Conservation (phyloP, 2,888 invertebrate species). For the Eremobia ochroleuca region DNA sequence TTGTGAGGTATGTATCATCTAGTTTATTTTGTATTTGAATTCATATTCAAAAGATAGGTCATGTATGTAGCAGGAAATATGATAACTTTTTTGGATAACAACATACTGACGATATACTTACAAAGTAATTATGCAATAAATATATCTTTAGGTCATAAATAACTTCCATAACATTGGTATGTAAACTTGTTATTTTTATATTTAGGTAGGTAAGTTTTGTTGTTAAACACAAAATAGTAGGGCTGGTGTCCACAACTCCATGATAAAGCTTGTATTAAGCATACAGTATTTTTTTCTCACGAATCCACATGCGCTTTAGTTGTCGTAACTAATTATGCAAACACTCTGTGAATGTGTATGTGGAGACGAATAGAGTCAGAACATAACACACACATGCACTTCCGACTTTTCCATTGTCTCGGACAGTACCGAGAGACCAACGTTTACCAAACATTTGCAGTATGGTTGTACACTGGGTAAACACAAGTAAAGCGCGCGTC, state of each 20-base stretch:
- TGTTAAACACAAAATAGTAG: not conserved
- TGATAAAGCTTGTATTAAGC: not conserved
- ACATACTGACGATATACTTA: not conserved
- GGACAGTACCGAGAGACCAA: not conserved
- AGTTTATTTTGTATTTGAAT: no score
- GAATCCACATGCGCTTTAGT: not conserved
- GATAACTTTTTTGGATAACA: not conserved
- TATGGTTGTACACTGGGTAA: not conserved
- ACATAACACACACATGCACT: not conserved
- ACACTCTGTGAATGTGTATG: no score
- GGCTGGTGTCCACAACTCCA: not conserved
- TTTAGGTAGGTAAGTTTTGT: not conserved
- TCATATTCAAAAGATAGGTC: no score
- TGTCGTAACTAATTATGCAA: no score
- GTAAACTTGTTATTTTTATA: not conserved
- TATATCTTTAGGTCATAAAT: not conserved
- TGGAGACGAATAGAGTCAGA: no score
- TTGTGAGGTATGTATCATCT: conserved; percentile 79
- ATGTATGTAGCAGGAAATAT: conserved; percentile 8
- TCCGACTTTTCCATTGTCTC: not conserved
- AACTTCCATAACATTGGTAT: not conserved
- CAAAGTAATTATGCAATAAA: not conserved
- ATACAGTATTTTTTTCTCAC: not conserved
- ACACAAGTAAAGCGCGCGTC: no score
- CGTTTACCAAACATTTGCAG: not conserved